Percentiles rank a stretch among this genome's conserved stretches.
These are phyloP conservation scores for Limnephilus auricula DNA, from an alignment of 2,888 invertebrate genomes.

Conservation along the genomic window DNA sequence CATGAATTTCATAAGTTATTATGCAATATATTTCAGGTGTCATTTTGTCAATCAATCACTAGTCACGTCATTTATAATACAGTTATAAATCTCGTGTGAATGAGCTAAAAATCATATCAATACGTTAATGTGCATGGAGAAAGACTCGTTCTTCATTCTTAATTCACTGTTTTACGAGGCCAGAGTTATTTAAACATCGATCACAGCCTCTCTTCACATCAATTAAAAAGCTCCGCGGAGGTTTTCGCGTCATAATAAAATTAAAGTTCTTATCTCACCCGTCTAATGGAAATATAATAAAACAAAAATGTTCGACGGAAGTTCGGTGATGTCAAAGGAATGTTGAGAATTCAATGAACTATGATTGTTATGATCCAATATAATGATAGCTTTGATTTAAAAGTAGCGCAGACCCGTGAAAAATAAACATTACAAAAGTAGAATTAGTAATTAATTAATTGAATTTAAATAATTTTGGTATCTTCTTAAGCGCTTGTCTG, in stretches of 20 bases:
- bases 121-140: conserved; percentile 8
- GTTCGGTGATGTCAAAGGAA: not conserved
- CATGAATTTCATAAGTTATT: not conserved
- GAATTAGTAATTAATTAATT: no score
- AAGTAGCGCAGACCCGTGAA: no score
- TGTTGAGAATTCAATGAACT: not conserved
- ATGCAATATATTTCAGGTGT: not conserved
- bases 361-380: not conserved
- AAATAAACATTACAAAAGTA: no score
- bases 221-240: conserved; percentile 35
- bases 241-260: conserved; percentile 51
- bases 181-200: conserved; percentile 32
- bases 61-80: not conserved
- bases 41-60: not conserved
- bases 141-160: not conserved
- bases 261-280: conserved; percentile 41
- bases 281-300: conserved; percentile 14
- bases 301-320: not conserved
- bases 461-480: no score
- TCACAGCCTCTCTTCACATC: conserved; percentile 22
- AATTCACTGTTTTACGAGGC: conserved; percentile 18
- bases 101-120: conserved; percentile 18
- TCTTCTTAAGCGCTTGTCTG: no score
- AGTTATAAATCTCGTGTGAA: conserved; percentile 8
- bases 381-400: not conserved